phyloP scores from a whole-genome alignment of 2,888 invertebrate genomes.

The Dinocampus coccinellae region DNA sequence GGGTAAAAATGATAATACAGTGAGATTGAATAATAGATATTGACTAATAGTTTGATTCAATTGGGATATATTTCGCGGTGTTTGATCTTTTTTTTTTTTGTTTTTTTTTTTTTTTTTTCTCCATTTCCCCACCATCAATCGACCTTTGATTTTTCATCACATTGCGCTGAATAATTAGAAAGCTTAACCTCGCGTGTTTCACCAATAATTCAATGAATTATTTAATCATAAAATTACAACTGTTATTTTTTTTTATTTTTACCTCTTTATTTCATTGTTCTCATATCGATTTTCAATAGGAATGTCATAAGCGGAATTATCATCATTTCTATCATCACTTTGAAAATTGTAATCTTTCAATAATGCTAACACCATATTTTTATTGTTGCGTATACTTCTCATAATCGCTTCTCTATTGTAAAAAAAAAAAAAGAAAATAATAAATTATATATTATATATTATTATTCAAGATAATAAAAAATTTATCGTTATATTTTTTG shows the following conservation, averaged over 20 bases:
- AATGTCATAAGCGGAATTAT: slow-evolving; percentile 52
- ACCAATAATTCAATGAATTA: slow-evolving; percentile 20
- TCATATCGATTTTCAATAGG: slow-evolving; percentile 55
- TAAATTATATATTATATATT: neutral
- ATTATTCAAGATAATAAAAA: neutral
- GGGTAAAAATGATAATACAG: neutral
- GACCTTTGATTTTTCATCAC: slow-evolving; percentile 14
- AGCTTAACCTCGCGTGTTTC: slow-evolving; percentile 42
- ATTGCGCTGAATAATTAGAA: slow-evolving; percentile 41
- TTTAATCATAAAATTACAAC: slow-evolving; percentile 10
- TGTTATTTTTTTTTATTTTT: slow-evolving; percentile 31
- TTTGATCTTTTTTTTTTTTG: slow-evolving; percentile 8
- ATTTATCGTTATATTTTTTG: no score
- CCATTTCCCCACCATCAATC: neutral
- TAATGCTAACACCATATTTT: slow-evolving; percentile 78
- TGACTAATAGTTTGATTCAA: slow-evolving; percentile 26
- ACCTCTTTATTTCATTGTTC: slow-evolving; percentile 66
- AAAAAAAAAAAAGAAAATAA: slow-evolving; percentile 8
- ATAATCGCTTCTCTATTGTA: slow-evolving; percentile 76
- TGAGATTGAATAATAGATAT: neutral
- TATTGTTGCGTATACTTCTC: slow-evolving; percentile 77
- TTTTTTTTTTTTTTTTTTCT: neutral
- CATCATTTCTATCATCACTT: slow-evolving; percentile 72
- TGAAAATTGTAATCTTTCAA: slow-evolving; percentile 79
- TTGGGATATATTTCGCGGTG: slow-evolving; percentile 13